Evolutionary conservation across 1,140 invertebrate species (phyloP).

Genomic region (Pomacea maculata): DNA sequence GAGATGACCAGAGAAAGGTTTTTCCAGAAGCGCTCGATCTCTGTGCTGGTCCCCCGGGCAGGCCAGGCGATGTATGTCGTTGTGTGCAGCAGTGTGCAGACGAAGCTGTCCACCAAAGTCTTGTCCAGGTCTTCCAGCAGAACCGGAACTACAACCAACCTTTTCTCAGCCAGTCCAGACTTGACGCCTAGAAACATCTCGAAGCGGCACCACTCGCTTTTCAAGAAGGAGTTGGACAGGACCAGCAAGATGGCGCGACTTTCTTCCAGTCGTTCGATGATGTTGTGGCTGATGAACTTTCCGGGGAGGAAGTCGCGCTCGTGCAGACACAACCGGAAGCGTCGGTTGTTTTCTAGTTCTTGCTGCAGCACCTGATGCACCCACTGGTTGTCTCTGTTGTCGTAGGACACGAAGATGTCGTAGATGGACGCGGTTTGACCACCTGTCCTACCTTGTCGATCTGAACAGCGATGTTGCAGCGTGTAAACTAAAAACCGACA

Average conservation of each 20-base stretch:
- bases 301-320: conserved; percentile 37
- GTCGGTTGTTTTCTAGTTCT: background rate
- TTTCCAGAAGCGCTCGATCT: conserved; percentile 4
- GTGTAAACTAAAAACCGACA: background rate
- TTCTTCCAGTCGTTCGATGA: conserved; percentile 35
- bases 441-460: too few relatives aligned
- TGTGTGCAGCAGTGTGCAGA: conserved; percentile 21
- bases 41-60: background rate
- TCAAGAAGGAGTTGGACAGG: conserved; percentile 25
- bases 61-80: conserved; percentile 23
- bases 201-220: conserved; percentile 33
- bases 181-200: conserved; percentile 26
- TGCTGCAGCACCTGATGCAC: background rate
- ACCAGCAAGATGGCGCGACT: conserved; percentile 25
- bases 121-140: conserved; percentile 22
- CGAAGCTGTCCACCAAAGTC: conserved; percentile 14
- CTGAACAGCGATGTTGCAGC: background rate
- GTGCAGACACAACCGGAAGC: background rate
- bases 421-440: background rate
- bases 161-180: background rate
- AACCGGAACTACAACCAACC: conserved; percentile 3
- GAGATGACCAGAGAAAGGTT: background rate
- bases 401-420: background rate
- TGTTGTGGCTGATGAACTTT: conserved; percentile 36
- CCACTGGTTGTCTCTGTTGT: background rate